Evolutionary conservation across 2,888 invertebrate species (phyloP), one percentile per base, ranked within the genome.

Genomic region (Papilio elwesi): DNA sequence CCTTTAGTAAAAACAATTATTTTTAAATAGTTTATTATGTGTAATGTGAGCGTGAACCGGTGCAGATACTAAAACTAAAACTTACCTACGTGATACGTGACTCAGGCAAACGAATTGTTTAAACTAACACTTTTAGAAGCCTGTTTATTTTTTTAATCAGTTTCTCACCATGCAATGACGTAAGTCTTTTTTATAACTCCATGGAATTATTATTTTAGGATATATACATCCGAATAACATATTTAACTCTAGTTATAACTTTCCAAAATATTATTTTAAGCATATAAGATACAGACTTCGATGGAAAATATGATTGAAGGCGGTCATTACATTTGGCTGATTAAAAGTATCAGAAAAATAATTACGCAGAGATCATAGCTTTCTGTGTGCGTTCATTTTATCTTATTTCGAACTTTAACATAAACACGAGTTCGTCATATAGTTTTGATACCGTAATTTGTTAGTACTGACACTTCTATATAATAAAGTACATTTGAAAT

Each of bases 101-200:
- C 36, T 72, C 68, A 53, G 70, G 48, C 48, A 65, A 62, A 68
- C 68, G 52, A 52, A 47, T 62, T 62, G 66, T 71, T 71, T 67
- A 63, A 59, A 62, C 38, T 57, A 64, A 68, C 68, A 47, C 59
- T 64, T 73, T 64, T 43, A 15, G 67, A 68, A 38, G 72, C 36
- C 53, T 68, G 73, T 75, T 70, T 75, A 75, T 75, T 75, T 75
- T 65, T 73, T 71, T 66, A 68, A 73, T 52, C 65, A 71, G 73
- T 68, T 71, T 68, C 64, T 68, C 49, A 73, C 62, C 47, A 52
- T 26, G 38, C 59, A 65, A 62, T 65, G 57, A 73, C 62, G 70
- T 64, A 52, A 63, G 65, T 38, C 1, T 43, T 73, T 68, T 69
- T 73, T 48, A 53, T 66, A 68, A 52, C 47, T 68, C 36, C n/a